phyloP scores from a whole-genome alignment of 2,113 vertebrate species.

The Rousettus leschenaultii region DNA sequence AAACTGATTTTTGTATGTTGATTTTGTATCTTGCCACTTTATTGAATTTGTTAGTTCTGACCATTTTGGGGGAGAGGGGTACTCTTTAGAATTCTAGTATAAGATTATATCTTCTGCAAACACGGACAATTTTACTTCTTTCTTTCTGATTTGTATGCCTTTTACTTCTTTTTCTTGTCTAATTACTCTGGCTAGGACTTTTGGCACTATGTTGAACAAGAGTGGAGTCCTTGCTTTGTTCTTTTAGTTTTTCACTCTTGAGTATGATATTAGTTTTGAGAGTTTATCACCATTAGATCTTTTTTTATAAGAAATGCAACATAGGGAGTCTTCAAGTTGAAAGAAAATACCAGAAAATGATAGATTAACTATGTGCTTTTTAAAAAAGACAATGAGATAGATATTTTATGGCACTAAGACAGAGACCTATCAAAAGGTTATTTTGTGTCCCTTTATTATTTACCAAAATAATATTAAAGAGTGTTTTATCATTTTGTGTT shows the following conservation, averaged over 20 bases:
- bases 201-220: background rate
- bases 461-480: background rate
- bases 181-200: background rate
- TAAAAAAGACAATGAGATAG: background rate
- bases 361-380: background rate
- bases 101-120: background rate
- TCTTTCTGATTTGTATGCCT: background rate
- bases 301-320: background rate
- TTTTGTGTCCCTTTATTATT: background rate
- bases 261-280: background rate
- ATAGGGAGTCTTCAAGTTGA: background rate
- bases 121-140: background rate
- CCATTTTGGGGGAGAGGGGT: background rate
- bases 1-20: background rate
- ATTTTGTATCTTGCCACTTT: background rate
- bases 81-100: background rate
- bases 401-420: background rate
- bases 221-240: background rate
- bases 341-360: background rate
- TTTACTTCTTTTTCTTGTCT: background rate
- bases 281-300: background rate
- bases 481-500: background rate
- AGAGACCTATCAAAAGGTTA: background rate
- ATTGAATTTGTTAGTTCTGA: background rate
- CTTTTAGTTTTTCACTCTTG: background rate